Evolutionary conservation across 2,113 vertebrate species (phyloP).

Genomic region (Rhinopithecus roxellana): DNA sequence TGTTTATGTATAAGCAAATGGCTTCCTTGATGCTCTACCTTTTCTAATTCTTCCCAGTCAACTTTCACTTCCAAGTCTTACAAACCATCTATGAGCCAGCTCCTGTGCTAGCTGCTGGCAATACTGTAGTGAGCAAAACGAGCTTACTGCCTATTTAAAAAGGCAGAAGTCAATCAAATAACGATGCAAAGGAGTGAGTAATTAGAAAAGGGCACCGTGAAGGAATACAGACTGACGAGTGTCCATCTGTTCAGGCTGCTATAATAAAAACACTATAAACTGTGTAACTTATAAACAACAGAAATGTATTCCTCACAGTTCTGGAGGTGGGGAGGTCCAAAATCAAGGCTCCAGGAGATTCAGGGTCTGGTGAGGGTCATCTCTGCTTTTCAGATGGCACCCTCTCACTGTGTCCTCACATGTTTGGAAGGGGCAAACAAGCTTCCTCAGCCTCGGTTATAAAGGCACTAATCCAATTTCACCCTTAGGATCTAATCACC

Average conservation of each 20-base stretch:
- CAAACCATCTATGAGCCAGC: not conserved
- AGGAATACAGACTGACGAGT: not conserved
- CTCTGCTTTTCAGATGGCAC: not conserved
- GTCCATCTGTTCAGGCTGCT: not conserved
- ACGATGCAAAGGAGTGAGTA: not conserved
- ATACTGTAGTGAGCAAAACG: not conserved
- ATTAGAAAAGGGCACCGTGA: not conserved
- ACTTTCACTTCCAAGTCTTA: not conserved
- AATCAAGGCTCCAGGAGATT: not conserved
- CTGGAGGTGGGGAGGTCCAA: not conserved
- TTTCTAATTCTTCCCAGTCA: not conserved
- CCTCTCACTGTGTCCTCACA: not conserved
- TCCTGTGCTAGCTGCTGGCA: not conserved
- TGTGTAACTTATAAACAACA: not conserved
- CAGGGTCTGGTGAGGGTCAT: not conserved
- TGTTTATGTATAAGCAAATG: not conserved
- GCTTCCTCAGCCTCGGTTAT: not conserved
- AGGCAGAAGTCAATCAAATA: not conserved
- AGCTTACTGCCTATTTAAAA: not conserved
- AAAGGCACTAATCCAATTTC: not conserved
- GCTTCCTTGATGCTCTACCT: not conserved
- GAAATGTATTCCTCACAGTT: not conserved
- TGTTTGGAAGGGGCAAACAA: not conserved
- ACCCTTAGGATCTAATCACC: not conserved
- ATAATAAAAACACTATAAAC: not conserved